Evolutionary conservation across 1,140 invertebrate species (phyloP).

Genomic region (Copidosoma floridanum): DNA sequence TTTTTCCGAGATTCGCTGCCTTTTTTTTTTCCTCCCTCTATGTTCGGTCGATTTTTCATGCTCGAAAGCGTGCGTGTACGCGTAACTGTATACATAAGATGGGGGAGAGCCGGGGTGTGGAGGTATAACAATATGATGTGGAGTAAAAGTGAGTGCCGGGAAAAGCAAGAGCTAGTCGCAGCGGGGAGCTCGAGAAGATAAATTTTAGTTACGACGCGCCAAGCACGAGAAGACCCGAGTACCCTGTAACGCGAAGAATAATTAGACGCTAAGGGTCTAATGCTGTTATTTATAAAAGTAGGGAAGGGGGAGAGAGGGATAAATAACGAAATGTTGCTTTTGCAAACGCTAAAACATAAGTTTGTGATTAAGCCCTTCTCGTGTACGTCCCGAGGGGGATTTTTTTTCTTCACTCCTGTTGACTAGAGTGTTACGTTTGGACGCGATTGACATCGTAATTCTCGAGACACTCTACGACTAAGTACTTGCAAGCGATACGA

Average conservation of each 20-base stretch:
- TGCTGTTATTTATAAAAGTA: conserved; percentile 19
- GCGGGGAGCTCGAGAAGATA: conserved; percentile 6
- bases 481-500: no score
- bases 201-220: conserved; percentile 18
- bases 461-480: no score
- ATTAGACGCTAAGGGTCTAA: conserved; percentile 20
- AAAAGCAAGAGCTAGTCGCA: no score
- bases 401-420: no score
- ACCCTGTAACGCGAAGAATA: conserved; percentile 12
- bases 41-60: neutral
- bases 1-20: neutral
- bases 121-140: no score
- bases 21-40: conserved; percentile 1
- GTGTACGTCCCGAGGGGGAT: no score
- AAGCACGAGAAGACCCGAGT: neutral
- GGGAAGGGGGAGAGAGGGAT: no score
- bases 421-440: no score
- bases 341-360: conserved; percentile 3
- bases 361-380: conserved; percentile 1
- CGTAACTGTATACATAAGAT: neutral
- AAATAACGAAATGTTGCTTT: conserved; percentile 16
- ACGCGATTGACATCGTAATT: no score
- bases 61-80: neutral
- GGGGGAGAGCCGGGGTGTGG: neutral
- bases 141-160: no score